Evolutionary conservation across 2,888 invertebrate species (phyloP), one percentile per base, ranked within the genome.

Genomic region (Agrotis ipsilon): DNA sequence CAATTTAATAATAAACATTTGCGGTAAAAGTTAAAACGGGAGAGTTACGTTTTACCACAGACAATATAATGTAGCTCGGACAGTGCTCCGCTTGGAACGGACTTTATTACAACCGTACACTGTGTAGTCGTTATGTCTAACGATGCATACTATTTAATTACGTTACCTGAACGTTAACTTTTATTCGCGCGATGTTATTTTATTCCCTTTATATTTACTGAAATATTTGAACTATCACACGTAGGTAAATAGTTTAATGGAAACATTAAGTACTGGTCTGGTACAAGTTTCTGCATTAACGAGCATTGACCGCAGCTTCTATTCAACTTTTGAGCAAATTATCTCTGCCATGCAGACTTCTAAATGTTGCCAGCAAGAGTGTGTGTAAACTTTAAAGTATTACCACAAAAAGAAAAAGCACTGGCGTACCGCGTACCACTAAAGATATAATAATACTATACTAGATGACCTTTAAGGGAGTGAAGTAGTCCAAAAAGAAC

Each of bases 81-180:
- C 57, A 58, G 61, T 54, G 61, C 65, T 74, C 68, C 43, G 68
- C 51, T 61, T 32, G 52, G 24, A 57, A 18, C 51, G 57, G 48
- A 68, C 60, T 81, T 78, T 75, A 78, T 75, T 62, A 27, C 43
- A 58, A 46, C 45, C 19, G 71, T 70, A 32, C 64, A 68, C 49
- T 65, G 58, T 75, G 62, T 45, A 43, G 68, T 68, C 73, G 70
- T 84, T 63, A 72, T 62, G 59, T 67, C 76, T 76, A 79, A 82
- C 66, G 78, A 75, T 78, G 72, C 78, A 75, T 78, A 57, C 61
- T 62, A 63, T 78, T 72, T 73, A 75, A 82, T 70, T 80, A 72
- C 19, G 16, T 74, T 64, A 73, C 60, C 70, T 68, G 51, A 19
- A 55, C 46, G 57, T 80, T 63, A 60, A 60, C 58, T 80, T 75